Evolutionary conservation across 2,113 vertebrate genomes (phyloP), one percentile per base, ranked within the genome.

Genomic region (Pseudopodoces humilis): DNA sequence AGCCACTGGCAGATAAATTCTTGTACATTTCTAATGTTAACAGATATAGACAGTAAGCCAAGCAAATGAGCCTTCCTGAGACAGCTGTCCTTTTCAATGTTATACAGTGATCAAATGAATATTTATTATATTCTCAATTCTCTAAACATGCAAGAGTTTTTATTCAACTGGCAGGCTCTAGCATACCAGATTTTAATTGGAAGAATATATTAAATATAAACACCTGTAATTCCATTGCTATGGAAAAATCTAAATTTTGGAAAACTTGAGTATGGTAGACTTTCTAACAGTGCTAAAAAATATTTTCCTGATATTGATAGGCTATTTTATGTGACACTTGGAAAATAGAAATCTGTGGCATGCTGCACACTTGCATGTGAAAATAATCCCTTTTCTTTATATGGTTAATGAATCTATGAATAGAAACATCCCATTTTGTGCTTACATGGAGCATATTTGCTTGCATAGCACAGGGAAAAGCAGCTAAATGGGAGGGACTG

Each of bases 61-160:
- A 92, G 76, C 39, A 97, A 98, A 97, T 84, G 89, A 98, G 93
- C 77, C 71, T 96, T 96, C 92, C 94, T 92, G 93, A 98, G 94
- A 85, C 95, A 97, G 91, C 91, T 97, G 97, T 97, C 97, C 96
- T 97, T 96, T 97, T 95, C 89, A 96, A 85, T 95, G 71, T 95
- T 96, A 96, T 71, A 88, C 49, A 79, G 83, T 95, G 90, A 97
- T 95, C 92, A 94, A 92, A 97, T 96, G 90, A 97, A 97, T 97
- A 98, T 97, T 97, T 96, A 97, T 96, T 85, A 83, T 81, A 77
- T 87, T 53, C 85, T 92, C 68, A 92, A 47, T 95, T 97, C 92
- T 80, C 93, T 47, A 92, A 75, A 89, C 37, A 95, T 95, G 88
- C 63, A 88, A 85, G 82, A 87, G 33, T 83, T 95, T 93, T 92